Conservation (phyloP, 2,113 vertebrate genomes). For the Carassius auratus region DNA sequence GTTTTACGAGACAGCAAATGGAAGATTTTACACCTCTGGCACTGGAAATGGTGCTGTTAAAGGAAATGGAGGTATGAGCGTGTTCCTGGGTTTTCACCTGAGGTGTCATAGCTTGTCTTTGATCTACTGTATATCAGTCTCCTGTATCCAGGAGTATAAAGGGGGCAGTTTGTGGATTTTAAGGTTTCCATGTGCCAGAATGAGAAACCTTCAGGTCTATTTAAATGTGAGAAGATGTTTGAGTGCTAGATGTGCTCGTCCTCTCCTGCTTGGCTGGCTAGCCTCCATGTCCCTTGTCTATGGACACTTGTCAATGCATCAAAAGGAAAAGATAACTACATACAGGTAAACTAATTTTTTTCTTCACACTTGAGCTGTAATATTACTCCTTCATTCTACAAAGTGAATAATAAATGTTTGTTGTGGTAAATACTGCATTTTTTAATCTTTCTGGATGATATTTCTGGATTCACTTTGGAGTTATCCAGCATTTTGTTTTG, state of each 20-base stretch:
- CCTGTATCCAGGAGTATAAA: neutral
- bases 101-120: constrained; percentile 49
- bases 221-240: constrained; percentile 1
- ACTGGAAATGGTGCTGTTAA: constrained; percentile 56
- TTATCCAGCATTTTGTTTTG: neutral
- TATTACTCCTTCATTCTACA: neutral
- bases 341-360: constrained; percentile 11
- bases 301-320: neutral
- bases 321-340: neutral
- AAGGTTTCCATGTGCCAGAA: neutral
- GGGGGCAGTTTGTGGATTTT: neutral
- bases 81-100: constrained; percentile 48
- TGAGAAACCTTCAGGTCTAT: neutral
- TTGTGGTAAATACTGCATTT: too few species aligned
- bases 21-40: constrained; percentile 58
- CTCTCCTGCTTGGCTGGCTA: constrained; percentile 26
- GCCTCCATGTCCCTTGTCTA: neutral
- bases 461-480: neutral
- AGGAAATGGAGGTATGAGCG: constrained; percentile 59
- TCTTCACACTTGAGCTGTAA: neutral
- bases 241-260: constrained; percentile 15
- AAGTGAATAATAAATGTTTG: too few species aligned
- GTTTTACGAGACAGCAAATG: constrained; percentile 41
- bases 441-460: neutral
- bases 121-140: constrained; percentile 49